phyloP scores from a whole-genome alignment of 2,797 vertebrate species.

The Catamblyrhynchus diadema region DNA sequence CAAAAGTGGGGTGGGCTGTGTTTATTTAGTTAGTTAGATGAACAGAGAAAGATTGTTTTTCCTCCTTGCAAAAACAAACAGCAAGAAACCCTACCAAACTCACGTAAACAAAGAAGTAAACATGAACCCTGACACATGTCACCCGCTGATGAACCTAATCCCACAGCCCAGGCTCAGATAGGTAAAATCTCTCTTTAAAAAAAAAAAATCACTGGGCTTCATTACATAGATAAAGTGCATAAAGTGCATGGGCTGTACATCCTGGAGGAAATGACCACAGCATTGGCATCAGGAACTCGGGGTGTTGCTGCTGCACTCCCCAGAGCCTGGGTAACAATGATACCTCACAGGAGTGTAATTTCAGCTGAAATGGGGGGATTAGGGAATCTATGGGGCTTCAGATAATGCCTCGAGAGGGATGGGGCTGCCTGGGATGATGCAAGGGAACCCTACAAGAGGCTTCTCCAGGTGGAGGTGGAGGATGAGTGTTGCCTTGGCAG shows the following conservation, averaged over 20 bases:
- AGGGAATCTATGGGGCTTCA: neutral
- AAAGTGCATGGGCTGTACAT: neutral
- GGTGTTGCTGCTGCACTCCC: rapidly evolving
- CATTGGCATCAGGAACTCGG: rapidly evolving
- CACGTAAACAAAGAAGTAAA: neutral
- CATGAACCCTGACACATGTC: neutral
- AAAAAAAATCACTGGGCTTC: neutral
- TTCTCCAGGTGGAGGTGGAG: neutral
- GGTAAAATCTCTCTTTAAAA: neutral
- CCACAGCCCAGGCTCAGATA: neutral
- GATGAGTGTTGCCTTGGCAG: neutral
- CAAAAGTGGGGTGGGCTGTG: neutral
- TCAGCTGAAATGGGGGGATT: neutral
- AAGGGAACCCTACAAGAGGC: neutral
- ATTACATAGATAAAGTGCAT: neutral
- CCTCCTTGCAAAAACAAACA: neutral
- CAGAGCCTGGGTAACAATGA: neutral
- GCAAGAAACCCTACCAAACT: neutral
- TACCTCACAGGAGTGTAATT: neutral
- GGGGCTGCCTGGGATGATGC: neutral
- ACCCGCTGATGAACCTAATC: neutral
- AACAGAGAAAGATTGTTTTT: neutral
- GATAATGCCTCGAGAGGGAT: neutral
- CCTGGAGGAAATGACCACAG: neutral
- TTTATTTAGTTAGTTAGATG: constrained; percentile 8